Evolutionary conservation across 2,888 invertebrate genomes (phyloP).

Genomic region (Cerastoderma edule): DNA sequence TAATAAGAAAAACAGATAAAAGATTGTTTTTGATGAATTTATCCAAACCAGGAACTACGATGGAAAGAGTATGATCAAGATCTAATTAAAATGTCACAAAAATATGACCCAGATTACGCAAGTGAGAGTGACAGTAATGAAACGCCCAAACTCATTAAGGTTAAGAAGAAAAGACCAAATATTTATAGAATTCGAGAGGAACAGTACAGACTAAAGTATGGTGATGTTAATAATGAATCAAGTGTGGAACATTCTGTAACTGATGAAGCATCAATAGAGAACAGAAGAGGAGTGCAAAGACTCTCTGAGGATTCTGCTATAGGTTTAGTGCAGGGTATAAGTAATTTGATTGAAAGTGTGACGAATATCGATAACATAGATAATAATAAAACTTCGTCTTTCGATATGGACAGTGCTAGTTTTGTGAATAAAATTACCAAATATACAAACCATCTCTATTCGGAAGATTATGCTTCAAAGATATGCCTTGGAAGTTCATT

Average conservation of each 20-base stretch:
- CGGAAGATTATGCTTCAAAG: constrained; percentile 17
- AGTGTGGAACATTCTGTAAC: too few relatives aligned
- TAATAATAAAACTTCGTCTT: constrained; percentile 10
- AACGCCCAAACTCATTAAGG: not conserved
- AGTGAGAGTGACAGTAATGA: constrained; percentile 11
- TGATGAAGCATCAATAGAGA: not conserved
- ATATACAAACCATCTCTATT: constrained; percentile 15
- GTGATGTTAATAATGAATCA: constrained; percentile 7
- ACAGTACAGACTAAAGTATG: constrained; percentile 1
- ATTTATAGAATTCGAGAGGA: constrained; percentile 16
- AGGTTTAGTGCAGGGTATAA: constrained; percentile 4
- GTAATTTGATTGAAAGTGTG: constrained; percentile 7
- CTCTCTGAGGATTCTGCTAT: not conserved
- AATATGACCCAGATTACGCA: constrained; percentile 18
- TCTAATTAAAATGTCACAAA: constrained; percentile 16
- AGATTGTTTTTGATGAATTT: not conserved
- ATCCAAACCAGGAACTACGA: constrained; percentile 8
- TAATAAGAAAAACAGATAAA: not conserved
- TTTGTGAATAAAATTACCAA: constrained; percentile 8
- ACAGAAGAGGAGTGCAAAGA: not conserved
- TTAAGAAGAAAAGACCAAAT: constrained; percentile 2
- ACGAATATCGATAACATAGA: not conserved
- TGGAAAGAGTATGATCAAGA: constrained; percentile 21
- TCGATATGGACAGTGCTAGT: constrained; percentile 19
- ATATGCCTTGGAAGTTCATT: constrained; percentile 8